Base-by-base conservation (phyloP, 2,888 invertebrate genomes). In the Brenthis hecate region DNA sequence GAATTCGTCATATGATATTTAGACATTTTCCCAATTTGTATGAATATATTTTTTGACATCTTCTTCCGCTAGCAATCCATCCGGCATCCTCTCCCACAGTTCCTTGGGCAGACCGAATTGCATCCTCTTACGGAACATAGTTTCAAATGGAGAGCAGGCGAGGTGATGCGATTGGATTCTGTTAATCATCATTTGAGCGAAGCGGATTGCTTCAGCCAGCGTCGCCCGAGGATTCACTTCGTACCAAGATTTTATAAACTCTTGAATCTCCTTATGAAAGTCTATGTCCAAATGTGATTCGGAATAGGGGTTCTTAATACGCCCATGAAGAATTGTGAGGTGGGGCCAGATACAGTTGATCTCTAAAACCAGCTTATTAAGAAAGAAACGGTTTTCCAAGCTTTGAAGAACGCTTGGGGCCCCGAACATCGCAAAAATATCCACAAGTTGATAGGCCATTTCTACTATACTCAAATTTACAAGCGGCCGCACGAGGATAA, bases 101-200 rank as follows among this genome's bases (percentile, higher is more conserved):
- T 23, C 28, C 3, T 14, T 4, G 4, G 0, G 3, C 8, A 58
- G 48, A 14, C 60, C 60, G 11, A 60, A 60, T 28, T 60, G 48
- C 60, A 50, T 50, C 28, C 11, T n/a, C 11, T 13, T 23, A 2
- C 13, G 48, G 28, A 60, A 60, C 60, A 60, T 60, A 8, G 13
- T 11, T 28, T 60, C 50, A 28, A 47, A 60, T 2, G 60, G 23
- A 0, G 58, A 28, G n/a, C 8, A 48, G 14, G 14, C 6, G 6
- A 23, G 23, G 1, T 13, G 2, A n/a, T 11, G 14, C 11, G 48
- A 14, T 14, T 47, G 58, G 8, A 47, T 28, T 28, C 28, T 50
- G 50, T 60, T 60, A 8, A 60, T n/a, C 48, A 48, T 28, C 50
- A 50, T 50, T 50, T 60, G 60, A 14, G 60, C 50, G 23, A 50